Evolutionary conservation across 2,113 vertebrate species (phyloP).

Genomic region (Hirundichthys speculiger): DNA sequence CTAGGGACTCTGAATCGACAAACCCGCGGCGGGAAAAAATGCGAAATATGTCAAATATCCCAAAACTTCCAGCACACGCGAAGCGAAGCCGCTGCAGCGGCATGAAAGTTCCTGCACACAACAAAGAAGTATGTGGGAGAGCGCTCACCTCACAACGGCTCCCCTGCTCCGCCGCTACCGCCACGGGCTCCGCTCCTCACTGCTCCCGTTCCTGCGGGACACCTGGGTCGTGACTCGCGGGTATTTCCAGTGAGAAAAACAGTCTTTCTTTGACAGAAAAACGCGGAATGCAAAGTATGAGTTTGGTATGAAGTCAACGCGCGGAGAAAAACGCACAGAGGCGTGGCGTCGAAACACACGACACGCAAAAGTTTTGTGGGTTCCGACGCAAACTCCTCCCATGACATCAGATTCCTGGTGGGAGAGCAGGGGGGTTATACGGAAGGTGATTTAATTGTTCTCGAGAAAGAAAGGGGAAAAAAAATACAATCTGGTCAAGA

Average conservation of each 20-base stretch:
- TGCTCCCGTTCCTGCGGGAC: background rate
- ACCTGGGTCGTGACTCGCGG: background rate
- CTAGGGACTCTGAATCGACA: conserved; percentile 41
- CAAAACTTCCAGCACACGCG: conserved; percentile 73
- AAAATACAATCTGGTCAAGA: too few relatives aligned
- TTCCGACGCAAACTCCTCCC: conserved; percentile 71
- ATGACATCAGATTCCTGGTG: conserved; percentile 22
- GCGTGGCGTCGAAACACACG: conserved; percentile 70
- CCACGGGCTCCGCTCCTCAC: conserved; percentile 1
- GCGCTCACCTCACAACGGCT: conserved; percentile 70
- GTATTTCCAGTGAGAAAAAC: conserved; percentile 17
- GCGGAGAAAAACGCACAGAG: conserved; percentile 73
- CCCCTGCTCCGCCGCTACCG: conserved; percentile 19
- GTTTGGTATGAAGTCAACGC: conserved; percentile 80
- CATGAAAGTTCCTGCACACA: conserved; percentile 68
- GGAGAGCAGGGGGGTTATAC: background rate
- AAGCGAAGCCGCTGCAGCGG: conserved; percentile 62
- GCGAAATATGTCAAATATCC: conserved; percentile 80
- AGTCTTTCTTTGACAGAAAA: conserved; percentile 70
- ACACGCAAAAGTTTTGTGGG: conserved; percentile 74
- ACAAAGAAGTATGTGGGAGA: conserved; percentile 68
- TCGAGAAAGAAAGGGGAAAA: too few relatives aligned
- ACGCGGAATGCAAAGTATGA: conserved; percentile 79
- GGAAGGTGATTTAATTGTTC: background rate
- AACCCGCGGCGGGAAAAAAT: conserved; percentile 66